Evolutionary conservation across 2,797 vertebrate genomes (phyloP).

Genomic region (Ctenopoma kingsleyae): DNA sequence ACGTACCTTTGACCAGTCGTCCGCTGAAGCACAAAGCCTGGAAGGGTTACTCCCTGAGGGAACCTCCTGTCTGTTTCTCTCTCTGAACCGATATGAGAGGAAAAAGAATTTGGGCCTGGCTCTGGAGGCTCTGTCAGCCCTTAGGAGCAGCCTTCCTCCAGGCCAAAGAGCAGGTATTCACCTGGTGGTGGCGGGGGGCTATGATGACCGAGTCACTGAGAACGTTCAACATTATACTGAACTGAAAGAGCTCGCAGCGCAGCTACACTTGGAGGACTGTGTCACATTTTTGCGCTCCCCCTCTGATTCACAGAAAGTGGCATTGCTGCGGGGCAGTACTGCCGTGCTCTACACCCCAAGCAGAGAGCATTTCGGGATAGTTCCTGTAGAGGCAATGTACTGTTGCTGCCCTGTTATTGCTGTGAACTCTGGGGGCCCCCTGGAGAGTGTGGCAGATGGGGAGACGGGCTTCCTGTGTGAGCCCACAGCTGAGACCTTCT

Average conservation of each 20-base stretch:
- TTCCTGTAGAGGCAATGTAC: conserved; percentile 98
- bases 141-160: conserved; percentile 80
- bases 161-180: conserved; percentile 86
- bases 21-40: conserved; percentile 74
- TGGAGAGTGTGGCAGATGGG: conserved; percentile 90
- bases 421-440: conserved; percentile 93
- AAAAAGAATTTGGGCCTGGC: conserved; percentile 95
- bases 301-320: conserved; percentile 91
- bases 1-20: conserved; percentile 83
- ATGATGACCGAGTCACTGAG: conserved; percentile 92
- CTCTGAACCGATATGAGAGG: conserved; percentile 96
- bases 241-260: conserved; percentile 84
- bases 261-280: conserved; percentile 81
- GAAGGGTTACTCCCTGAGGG: conserved; percentile 85
- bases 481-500: conserved; percentile 88
- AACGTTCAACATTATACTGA: conserved; percentile 93
- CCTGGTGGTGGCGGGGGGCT: conserved; percentile 94
- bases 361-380: conserved; percentile 97
- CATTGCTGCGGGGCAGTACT: conserved; percentile 84
- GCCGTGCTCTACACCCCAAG: conserved; percentile 97
- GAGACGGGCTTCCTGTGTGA: conserved; percentile 94
- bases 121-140: conserved; percentile 86
- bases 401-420: conserved; percentile 93
- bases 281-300: conserved; percentile 94
- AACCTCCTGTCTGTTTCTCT: conserved; percentile 90